phyloP scores from a whole-genome alignment of 2,113 vertebrate species.

The Limnothrissa miodon region DNA sequence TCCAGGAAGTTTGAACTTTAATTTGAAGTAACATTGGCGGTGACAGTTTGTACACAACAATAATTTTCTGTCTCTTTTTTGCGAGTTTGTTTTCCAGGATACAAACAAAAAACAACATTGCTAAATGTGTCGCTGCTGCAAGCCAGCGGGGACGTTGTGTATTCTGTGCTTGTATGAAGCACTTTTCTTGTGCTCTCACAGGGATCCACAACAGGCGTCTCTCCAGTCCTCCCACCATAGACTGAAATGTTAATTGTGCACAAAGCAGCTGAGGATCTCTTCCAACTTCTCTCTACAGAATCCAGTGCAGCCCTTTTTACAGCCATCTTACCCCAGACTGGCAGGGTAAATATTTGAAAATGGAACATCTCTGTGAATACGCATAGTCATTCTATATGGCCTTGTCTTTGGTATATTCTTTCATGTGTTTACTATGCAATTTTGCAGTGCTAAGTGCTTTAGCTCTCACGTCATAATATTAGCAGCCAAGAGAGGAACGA shows the following conservation, averaged over 20 bases:
- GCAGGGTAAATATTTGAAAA: background rate
- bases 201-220: background rate
- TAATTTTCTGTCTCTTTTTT: background rate
- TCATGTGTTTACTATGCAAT: background rate
- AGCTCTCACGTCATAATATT: background rate
- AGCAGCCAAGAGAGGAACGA: background rate
- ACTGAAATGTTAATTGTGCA: background rate
- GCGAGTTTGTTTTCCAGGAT: background rate
- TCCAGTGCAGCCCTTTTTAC: background rate
- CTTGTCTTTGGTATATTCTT: background rate
- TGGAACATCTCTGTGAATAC: background rate
- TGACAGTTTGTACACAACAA: background rate
- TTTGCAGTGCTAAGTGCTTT: background rate
- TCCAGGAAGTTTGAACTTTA: constrained; percentile 15
- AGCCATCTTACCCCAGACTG: background rate
- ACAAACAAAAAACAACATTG: background rate
- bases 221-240: background rate
- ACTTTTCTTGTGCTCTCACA: background rate
- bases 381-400: background rate
- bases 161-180: background rate
- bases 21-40: background rate
- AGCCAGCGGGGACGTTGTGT: background rate
- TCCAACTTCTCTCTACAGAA: background rate
- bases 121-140: background rate
- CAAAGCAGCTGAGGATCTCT: background rate